These are phyloP conservation scores for Atherinomorus stipes DNA, from an alignment of 2,113 vertebrate species.

Conservation along the genomic window DNA sequence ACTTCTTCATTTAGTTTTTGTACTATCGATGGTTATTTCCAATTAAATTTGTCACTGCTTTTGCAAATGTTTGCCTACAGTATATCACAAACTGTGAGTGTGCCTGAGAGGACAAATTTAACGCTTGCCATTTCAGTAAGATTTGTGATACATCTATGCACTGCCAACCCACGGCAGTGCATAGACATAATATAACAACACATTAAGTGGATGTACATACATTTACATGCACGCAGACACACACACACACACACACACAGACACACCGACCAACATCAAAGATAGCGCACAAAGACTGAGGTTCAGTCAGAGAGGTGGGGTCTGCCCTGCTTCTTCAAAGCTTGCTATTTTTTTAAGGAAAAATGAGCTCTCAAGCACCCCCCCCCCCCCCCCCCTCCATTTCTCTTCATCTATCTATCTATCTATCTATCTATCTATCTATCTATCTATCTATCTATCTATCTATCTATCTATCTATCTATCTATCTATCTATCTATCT, in stretches of 20 bases:
- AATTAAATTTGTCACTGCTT: slow-evolving; percentile 21
- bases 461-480: background rate
- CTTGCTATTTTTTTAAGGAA: slow-evolving; percentile 71
- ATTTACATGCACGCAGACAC: slow-evolving; percentile 20
- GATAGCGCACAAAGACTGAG: slow-evolving; percentile 65
- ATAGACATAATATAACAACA: slow-evolving; percentile 15
- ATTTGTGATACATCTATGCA: slow-evolving; percentile 20
- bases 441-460: slow-evolving; percentile 25
- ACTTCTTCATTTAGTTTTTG: slow-evolving; percentile 28
- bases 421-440: slow-evolving; percentile 64
- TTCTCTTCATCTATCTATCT: slow-evolving; percentile 60
- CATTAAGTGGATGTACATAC: too few relatives aligned
- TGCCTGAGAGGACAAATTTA: too few relatives aligned
- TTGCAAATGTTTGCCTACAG: slow-evolving; percentile 25
- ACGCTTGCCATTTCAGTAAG: slow-evolving; percentile 11
- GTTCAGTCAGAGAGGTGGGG: slow-evolving; percentile 72
- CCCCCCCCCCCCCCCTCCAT: slow-evolving; percentile 36
- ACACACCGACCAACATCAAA: slow-evolving; percentile 65
- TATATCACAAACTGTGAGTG: too few relatives aligned
- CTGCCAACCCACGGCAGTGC: background rate
- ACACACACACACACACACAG: background rate
- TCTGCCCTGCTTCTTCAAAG: slow-evolving; percentile 73
- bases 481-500: slow-evolving; percentile 23
- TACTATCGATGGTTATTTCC: slow-evolving; percentile 2
- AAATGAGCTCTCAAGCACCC: slow-evolving; percentile 63